Base-by-base conservation (phyloP, 2,888 invertebrate species). In the Cataglyphis cursor region DNA sequence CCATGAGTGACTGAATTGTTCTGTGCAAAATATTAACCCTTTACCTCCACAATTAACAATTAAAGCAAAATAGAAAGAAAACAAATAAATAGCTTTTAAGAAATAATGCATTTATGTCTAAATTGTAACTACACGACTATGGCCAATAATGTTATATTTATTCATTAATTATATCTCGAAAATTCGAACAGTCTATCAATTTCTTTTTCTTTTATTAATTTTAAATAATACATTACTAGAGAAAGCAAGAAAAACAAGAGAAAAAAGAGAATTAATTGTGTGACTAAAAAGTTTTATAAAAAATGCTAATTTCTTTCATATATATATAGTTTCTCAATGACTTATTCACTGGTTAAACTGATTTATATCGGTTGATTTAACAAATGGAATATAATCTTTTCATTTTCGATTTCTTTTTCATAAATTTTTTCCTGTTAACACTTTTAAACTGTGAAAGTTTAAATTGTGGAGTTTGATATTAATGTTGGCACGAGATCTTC, bases 1-100 rank as follows among this genome's bases (percentile, higher is more conserved):
- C 57, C 18, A 6, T 24, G 24, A 3, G n/a, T 35, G 38, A 24
- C 31, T 44, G 31, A 57, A 59, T 59, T 59, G 31, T 80, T 80
- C 24, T 18, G 44, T 28, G 12, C 59, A 59, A 48, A 80, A 72
- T 61, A 31, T 59, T 59, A 21, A 48, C 35, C 66, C 70, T 78
- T 78, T 1, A 70, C 44, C 57, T 12, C 12, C 44, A 24, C 21
- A 72, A 21, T 70, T 70, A 61, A 70, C 24, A 21, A 57, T 70
- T 44, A 61, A 51, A 48, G 12, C 12, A 41, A 70, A 44, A 61
- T 70, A 21, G 41, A 21, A 41, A 15, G 18, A 41, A 0, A 0
- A 21, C 0, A 44, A 78, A 24, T 9, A 1, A 12, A 3, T 41
- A 35, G n/a, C 24, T 12, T 57, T 6, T 31, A 35, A 12, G 35